Conservation (phyloP, 2,113 vertebrate genomes). For the Pangasianodon hypophthalmus region DNA sequence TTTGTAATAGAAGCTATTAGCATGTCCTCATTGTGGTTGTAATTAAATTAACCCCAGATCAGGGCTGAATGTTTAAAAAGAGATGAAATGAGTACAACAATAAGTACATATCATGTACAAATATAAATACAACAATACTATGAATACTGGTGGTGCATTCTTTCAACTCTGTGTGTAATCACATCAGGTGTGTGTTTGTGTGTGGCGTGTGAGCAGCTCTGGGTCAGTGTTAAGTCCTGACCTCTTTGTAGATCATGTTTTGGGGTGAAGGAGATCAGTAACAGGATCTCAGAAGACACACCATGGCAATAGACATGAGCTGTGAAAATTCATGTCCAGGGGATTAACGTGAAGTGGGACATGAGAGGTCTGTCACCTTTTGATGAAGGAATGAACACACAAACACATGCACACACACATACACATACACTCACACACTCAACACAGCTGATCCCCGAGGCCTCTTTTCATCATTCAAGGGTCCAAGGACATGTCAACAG, state of each 20-base stretch:
- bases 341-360: conserved; percentile 67
- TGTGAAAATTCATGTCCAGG: conserved; percentile 73
- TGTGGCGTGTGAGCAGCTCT: conserved; percentile 1
- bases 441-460: conserved; percentile 63
- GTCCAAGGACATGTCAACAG: conserved; percentile 71
- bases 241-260: conserved; percentile 41
- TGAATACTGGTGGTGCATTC: neutral
- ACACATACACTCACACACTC: conserved; percentile 63
- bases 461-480: conserved; percentile 42
- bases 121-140: neutral
- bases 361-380: conserved; percentile 59
- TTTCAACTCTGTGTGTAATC: neutral
- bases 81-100: neutral
- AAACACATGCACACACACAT: conserved; percentile 54
- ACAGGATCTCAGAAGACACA: conserved; percentile 63
- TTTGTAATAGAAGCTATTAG: neutral
- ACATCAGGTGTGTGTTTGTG: neutral
- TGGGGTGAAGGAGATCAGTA: conserved; percentile 59
- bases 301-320: conserved; percentile 52
- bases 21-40: neutral
- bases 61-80: neutral
- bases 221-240: conserved; percentile 11
- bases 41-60: neutral
- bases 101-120: no score
- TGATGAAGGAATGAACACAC: conserved; percentile 61